Evolutionary conservation across 2,113 vertebrate species (phyloP).

Genomic region (Polyodon spathula): DNA sequence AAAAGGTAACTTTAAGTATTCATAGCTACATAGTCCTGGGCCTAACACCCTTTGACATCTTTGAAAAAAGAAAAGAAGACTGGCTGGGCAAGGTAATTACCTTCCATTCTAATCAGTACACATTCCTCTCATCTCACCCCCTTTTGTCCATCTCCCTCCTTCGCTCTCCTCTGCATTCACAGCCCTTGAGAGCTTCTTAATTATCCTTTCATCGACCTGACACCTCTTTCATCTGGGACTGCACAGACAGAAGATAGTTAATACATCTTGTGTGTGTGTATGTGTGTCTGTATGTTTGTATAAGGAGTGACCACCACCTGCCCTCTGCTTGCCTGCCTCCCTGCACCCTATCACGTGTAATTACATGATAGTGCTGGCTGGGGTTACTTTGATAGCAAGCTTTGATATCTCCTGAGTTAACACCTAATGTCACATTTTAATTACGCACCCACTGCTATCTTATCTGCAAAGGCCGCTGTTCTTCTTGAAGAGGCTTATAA

Average conservation of each 20-base stretch:
- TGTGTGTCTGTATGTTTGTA: background rate
- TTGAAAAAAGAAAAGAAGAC: background rate
- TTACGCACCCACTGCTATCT: background rate
- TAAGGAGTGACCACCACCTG: background rate
- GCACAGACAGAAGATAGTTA: constrained; percentile 5
- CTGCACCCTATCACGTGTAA: background rate
- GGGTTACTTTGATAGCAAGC: constrained; percentile 1
- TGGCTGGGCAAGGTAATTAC: background rate
- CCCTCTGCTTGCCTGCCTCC: background rate
- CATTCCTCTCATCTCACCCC: background rate
- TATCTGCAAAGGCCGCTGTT: background rate
- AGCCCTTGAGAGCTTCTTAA: constrained; percentile 3
- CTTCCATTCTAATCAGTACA: constrained; percentile 2
- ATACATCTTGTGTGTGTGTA: constrained; percentile 3
- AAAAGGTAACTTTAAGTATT: background rate
- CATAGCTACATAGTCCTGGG: background rate
- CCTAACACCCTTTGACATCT: background rate
- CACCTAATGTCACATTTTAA: background rate
- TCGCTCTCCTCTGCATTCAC: background rate
- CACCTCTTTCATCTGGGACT: constrained; percentile 1
- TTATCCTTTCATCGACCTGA: constrained; percentile 6
- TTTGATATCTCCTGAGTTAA: constrained; percentile 1
- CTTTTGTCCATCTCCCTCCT: background rate
- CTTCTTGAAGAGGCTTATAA: background rate
- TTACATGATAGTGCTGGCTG: background rate